A percentile compares a stretch with the other conserved stretches of the same genome.
Evolutionary conservation across 1,140 invertebrate species (phyloP).

Genomic region (Dufourea novaeangliae): DNA sequence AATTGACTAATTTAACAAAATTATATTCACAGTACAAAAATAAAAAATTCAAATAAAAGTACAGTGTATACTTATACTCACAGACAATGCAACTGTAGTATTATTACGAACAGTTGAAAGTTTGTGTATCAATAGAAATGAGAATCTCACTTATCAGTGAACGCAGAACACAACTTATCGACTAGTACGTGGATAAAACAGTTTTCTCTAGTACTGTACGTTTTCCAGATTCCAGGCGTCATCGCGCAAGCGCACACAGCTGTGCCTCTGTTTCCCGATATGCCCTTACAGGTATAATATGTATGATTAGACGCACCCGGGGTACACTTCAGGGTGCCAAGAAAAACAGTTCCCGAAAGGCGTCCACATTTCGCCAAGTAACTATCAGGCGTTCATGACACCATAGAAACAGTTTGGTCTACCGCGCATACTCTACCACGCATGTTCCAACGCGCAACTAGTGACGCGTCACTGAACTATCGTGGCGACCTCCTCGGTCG

Average conservation of each 20-base stretch:
- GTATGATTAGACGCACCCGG: slow-evolving; percentile 50
- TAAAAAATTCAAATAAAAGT: too few relatives aligned
- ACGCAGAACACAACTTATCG: slow-evolving; percentile 12
- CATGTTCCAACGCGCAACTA: too few relatives aligned
- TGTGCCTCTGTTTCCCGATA: slow-evolving; percentile 21
- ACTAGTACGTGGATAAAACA: slow-evolving; percentile 15
- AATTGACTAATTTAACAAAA: not conserved
- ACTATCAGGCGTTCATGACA: slow-evolving; percentile 64
- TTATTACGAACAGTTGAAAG: too few relatives aligned
- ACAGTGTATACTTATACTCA: too few relatives aligned
- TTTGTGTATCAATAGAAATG: too few relatives aligned
- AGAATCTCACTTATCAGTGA: too few relatives aligned
- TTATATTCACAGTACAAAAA: too few relatives aligned
- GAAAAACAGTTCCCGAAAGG: slow-evolving; percentile 77
- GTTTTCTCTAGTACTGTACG: not conserved
- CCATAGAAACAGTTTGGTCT: too few relatives aligned
- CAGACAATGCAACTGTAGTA: too few relatives aligned
- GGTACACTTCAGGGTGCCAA: slow-evolving; percentile 67
- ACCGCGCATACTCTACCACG: not conserved
- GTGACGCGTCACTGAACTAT: not conserved
- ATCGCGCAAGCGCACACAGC: not conserved
- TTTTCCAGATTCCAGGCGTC: not conserved
- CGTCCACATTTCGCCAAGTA: slow-evolving; percentile 81
- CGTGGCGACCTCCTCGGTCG: slow-evolving; percentile 24
- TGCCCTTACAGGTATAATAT: slow-evolving; percentile 32